Conservation (phyloP, 2,888 invertebrate species). For the Eristalis arbustorum region DNA sequence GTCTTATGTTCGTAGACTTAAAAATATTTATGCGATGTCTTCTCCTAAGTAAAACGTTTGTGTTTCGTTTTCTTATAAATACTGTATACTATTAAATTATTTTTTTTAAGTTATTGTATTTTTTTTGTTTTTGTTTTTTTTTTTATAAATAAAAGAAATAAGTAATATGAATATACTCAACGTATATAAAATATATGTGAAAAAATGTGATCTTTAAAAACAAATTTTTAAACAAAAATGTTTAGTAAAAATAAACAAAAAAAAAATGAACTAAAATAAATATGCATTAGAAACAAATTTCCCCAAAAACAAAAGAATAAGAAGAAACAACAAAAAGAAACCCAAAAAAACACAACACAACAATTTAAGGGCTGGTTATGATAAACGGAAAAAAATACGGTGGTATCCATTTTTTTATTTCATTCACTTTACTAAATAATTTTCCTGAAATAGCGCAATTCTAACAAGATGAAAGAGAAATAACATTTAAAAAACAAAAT, state of each 20-base stretch:
- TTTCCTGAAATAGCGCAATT: constrained; percentile 57
- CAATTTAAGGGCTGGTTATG: constrained; percentile 80
- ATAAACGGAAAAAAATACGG: constrained; percentile 77
- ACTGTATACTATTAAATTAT: not conserved
- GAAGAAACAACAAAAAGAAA: constrained; percentile 32
- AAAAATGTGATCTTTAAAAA: constrained; percentile 67
- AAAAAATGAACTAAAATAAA: constrained; percentile 48
- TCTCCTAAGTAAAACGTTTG: not conserved
- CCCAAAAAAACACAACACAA: not conserved
- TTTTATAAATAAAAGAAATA: constrained; percentile 27
- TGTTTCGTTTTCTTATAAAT: constrained; percentile 4
- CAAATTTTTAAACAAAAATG: constrained; percentile 72
- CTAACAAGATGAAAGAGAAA: constrained; percentile 15
- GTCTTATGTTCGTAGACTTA: not conserved
- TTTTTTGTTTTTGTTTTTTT: constrained; percentile 11
- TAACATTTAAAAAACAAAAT: not conserved
- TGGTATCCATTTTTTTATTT: constrained; percentile 17
- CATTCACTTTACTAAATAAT: constrained; percentile 18
- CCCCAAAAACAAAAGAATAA: constrained; percentile 24
- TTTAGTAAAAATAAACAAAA: constrained; percentile 71
- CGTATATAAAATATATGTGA: constrained; percentile 56
- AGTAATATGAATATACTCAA: constrained; percentile 40
- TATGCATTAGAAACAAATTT: constrained; percentile 1
- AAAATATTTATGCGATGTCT: constrained; percentile 1
- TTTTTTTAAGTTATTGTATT: not conserved